Percentiles rank a stretch among this genome's conserved stretches.
phyloP scores from a whole-genome alignment of 2,113 vertebrate genomes.

The Charina bottae region DNA sequence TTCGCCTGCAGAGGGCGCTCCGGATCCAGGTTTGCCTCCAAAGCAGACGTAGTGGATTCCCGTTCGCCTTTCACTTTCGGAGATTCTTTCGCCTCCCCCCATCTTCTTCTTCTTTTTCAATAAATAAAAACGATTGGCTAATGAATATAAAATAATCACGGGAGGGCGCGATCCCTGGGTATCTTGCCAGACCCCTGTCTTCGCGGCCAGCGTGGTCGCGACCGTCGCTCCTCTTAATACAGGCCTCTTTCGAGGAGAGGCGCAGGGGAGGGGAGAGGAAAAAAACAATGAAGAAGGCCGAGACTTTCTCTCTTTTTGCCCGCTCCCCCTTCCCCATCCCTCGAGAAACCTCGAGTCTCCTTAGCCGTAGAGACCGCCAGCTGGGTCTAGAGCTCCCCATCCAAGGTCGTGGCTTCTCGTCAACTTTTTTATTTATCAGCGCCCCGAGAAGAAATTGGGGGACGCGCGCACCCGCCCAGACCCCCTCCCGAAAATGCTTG shows the following conservation, averaged over 20 bases:
- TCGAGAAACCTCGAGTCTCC: not conserved
- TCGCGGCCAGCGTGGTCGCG: not conserved
- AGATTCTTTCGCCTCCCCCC: not conserved
- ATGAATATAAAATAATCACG: not conserved
- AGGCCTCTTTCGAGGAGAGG: not conserved
- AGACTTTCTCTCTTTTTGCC: not conserved
- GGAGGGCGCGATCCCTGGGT: not conserved
- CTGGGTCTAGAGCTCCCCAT: too few species aligned
- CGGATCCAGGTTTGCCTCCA: slow-evolving; percentile 79
- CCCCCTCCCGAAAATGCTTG: not conserved
- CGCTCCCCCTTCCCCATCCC: too few species aligned
- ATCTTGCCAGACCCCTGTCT: not conserved
- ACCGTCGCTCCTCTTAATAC: too few species aligned
- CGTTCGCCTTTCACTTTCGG: not conserved
- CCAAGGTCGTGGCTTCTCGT: too few species aligned
- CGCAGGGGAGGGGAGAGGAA: not conserved
- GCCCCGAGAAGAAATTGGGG: not conserved
- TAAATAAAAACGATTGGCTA: not conserved
- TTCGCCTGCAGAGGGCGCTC: slow-evolving; percentile 92
- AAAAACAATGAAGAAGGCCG: not conserved
- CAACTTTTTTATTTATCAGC: too few species aligned
- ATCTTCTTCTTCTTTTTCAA: too few species aligned
- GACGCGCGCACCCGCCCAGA: not conserved
- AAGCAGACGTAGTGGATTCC: accelerated
- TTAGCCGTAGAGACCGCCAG: not conserved